Base-by-base conservation (phyloP, 2,797 vertebrate species). In the Lates japonicus region DNA sequence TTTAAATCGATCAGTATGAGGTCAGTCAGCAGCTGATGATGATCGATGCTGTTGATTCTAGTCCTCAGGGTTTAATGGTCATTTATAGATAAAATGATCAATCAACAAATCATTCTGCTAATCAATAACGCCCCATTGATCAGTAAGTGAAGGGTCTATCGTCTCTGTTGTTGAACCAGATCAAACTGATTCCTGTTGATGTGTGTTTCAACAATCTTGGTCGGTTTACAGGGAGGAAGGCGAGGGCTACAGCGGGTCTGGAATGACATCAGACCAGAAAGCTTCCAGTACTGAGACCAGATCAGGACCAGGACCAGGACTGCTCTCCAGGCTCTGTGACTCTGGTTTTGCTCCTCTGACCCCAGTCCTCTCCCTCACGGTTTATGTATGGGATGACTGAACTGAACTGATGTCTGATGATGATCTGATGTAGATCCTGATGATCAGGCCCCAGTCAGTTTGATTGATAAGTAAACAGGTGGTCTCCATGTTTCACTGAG, bases 201-300 rank as follows among this genome's bases (percentile, higher is more conserved):
- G 8, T 68, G 3, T 80, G 42, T 73, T 55, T 54, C n/a, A n/a
- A n/a, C 20, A 99, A 98, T 90, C 78, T 99, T 84, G 98, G 98
- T 0, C 95, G 97, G 0, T 99, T 99, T 90, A n/a, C n/a, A n/a
- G n/a, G n/a, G n/a, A n/a, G n/a, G 98, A 99, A 76, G 98, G 99
- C 31, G 98, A 99, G 74, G 98, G 84, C 93, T 99, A 20, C 98
- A 99, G 80, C 98, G 99, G 94, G 98, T 99, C 80, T 96, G 99
- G 19, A 98, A 99, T 0, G 98, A 99, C 82, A 99, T 99, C 98
- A 99, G 94, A 99, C 98, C 52, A 99, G 96, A 97, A 84, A 99
- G 98, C 88, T 99, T 99, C 93, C 98, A 99, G 86, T 99, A 99
- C 82, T 99, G 90, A 94, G 44, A 62, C 70, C 71, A 17, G 25